Conservation (phyloP, 2,888 invertebrate species). For the Drepana falcataria region DNA sequence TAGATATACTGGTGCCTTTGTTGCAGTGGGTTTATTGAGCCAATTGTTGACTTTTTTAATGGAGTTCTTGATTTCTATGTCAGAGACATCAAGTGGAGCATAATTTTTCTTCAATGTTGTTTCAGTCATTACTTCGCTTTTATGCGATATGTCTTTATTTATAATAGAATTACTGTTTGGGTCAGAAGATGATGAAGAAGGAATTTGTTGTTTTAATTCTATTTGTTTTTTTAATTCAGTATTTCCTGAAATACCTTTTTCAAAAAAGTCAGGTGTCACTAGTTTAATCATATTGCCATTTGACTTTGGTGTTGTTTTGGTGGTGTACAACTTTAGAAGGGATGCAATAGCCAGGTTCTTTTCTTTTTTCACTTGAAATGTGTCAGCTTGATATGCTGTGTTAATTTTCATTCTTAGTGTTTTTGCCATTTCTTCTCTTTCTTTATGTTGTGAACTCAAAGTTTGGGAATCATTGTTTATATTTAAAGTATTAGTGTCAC, state of each 20-base stretch:
- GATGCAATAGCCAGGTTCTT: conserved; percentile 52
- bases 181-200: too few species aligned
- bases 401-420: conserved; percentile 38
- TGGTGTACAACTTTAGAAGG: conserved; percentile 39
- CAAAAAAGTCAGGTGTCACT: conserved; percentile 42
- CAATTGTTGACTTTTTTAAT: conserved; percentile 40
- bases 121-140: neutral
- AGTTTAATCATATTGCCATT: conserved; percentile 25
- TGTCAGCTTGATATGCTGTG: conserved; percentile 24
- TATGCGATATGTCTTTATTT: neutral
- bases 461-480: neutral
- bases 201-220: neutral
- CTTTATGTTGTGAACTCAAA: neutral
- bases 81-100: conserved; percentile 1
- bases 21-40: conserved; percentile 19
- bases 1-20: conserved; percentile 14
- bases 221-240: neutral
- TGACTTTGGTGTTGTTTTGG: conserved; percentile 7
- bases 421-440: conserved; percentile 19
- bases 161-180: neutral
- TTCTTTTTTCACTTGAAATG: conserved; percentile 30
- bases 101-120: neutral
- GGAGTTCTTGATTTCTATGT: conserved; percentile 26
- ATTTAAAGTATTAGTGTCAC: conserved; percentile 2
- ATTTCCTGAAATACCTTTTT: conserved; percentile 7